Base-by-base conservation (phyloP, 2,113 vertebrate species). In the Indicator maculatus region DNA sequence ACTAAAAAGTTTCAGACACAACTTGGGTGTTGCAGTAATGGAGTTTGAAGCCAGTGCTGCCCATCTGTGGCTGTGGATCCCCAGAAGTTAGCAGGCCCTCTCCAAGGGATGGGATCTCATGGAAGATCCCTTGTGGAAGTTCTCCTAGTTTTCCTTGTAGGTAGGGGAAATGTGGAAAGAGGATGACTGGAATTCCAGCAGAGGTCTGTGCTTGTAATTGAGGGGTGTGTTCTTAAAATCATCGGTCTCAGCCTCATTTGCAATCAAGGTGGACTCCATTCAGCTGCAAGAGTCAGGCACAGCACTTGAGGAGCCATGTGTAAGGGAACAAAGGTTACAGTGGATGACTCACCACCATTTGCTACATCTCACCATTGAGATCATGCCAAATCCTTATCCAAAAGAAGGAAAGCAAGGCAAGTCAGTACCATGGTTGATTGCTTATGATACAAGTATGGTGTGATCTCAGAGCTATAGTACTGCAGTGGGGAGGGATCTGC, bases 31-130 rank as follows among this genome's bases (percentile, higher is more conserved):
- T 64, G 27, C 7, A 16, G 11, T n/a, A 59, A 21, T 0, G 1
- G 15, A 6, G 8, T 39, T 28, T 56, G 28, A 31, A 86, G 67
- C 28, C 47, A 60, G 45, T 1, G 0, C 45, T 78, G 67, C 38
- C 33, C 0, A 0, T 28, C 30, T 38, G 21, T 58, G 55, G 8
- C 75, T 0, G 0, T 36, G 56, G 27, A 15, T 72, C 28, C 28
- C 39, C 6, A 58, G 56, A 31, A 44, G 11, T 56, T 27, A 36
- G 12, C 24, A 85, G 23, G 52, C 12, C 39, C 2, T 83, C 24
- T 60, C 11, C 60, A 24, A 33, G 20, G 8, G 16, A 8, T 13
- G 18, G 39, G 38, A 70, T 56, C 31, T 64, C 9, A 3, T 16
- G 28, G 63, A 47, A 20, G 12, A 50, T 74, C 28, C 5, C 6